These are phyloP conservation scores for Drosophila ohnishii DNA, from an alignment of 1,140 invertebrate species.

Conservation along the genomic window DNA sequence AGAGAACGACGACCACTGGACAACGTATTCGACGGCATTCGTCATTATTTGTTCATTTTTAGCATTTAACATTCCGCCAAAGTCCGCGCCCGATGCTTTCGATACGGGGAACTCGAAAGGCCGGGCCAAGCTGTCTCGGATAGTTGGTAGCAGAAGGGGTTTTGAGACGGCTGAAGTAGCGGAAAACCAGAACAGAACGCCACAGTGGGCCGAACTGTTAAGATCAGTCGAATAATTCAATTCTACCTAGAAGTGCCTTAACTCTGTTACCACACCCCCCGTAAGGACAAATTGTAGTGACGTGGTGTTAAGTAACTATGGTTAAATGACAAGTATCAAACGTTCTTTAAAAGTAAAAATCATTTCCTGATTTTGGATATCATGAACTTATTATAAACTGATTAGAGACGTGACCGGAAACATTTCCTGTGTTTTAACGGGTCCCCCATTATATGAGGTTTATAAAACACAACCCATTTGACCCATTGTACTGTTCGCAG, in stretches of 20 bases:
- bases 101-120: slow-evolving; percentile 38
- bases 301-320: not conserved
- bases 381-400: not conserved
- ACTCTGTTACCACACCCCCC: no score
- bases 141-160: slow-evolving; percentile 10
- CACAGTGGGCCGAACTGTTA: slow-evolving; percentile 5
- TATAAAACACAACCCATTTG: not conserved
- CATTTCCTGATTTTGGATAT: no score
- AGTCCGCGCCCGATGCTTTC: slow-evolving; percentile 38
- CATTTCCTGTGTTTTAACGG: no score
- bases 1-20: slow-evolving; percentile 12
- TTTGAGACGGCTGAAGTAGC: no score
- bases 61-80: slow-evolving; percentile 80
- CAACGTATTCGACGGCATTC: slow-evolving; percentile 64
- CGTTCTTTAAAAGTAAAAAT: no score
- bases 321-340: not conserved
- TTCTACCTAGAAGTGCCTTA: no score
- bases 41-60: slow-evolving; percentile 82
- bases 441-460: not conserved
- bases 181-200: not conserved
- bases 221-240: not conserved
- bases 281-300: not conserved
- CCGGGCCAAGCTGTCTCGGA: slow-evolving; percentile 35
- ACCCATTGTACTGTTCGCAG: slow-evolving; percentile 35
- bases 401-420: not conserved